Conservation (phyloP, 1,140 invertebrate genomes). For the Agraylea sexmaculata region DNA sequence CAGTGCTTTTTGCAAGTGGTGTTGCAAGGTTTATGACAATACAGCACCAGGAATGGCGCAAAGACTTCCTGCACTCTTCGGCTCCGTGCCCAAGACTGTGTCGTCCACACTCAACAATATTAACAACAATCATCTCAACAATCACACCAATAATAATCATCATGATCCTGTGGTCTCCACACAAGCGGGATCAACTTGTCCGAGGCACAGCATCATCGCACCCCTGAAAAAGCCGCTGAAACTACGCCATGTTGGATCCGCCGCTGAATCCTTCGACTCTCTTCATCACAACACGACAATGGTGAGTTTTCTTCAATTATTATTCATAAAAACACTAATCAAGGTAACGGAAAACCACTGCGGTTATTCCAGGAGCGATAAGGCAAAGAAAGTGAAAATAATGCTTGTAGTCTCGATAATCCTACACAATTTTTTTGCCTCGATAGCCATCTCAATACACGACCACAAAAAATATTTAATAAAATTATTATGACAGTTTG, state of each 20-base stretch:
- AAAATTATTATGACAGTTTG: too few species aligned
- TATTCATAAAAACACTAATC: too few species aligned
- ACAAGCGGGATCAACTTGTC: too few species aligned
- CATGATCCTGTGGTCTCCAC: slow-evolving; percentile 2
- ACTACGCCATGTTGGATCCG: slow-evolving; percentile 32
- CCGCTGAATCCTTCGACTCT: slow-evolving; percentile 34
- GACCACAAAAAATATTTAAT: too few species aligned
- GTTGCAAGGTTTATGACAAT: neutral
- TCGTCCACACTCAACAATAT: neutral
- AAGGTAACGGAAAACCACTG: too few species aligned
- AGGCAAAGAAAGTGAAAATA: too few species aligned
- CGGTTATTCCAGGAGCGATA: too few species aligned
- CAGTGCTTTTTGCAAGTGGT: slow-evolving; percentile 7
- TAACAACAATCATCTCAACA: neutral
- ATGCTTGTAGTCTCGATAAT: too few species aligned
- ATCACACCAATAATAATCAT: neutral
- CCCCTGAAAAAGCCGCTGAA: slow-evolving; percentile 37
- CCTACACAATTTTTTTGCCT: too few species aligned
- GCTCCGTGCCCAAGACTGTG: slow-evolving; percentile 18
- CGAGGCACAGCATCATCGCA: slow-evolving; percentile 22
- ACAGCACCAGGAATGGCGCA: slow-evolving; percentile 34
- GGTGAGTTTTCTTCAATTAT: slow-evolving; percentile 15
- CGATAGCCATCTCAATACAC: too few species aligned
- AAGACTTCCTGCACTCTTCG: slow-evolving; percentile 36
- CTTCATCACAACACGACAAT: slow-evolving; percentile 23